Base-by-base conservation (phyloP, 2,888 invertebrate species). In the Plebejus anna region DNA sequence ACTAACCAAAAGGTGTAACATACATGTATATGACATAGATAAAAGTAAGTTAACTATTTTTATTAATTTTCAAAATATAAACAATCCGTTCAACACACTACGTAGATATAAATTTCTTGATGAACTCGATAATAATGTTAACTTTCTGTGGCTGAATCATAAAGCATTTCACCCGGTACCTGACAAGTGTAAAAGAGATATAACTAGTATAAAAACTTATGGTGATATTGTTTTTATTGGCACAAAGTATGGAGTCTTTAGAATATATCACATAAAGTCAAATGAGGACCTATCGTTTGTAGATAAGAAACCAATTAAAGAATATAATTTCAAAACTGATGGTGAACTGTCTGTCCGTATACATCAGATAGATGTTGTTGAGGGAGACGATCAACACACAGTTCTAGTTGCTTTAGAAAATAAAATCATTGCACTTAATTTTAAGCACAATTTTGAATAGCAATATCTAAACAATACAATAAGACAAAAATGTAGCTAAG, bases 391-490 rank as follows among this genome's bases (percentile, higher is more conserved):
- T 0, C 89, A 90, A 0, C 93, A 93, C 76, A 87, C 81, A 0
- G 84, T 93, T 0, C 78, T 91, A 1, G 87, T 91, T 0, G 92
- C 86, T 0, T 91, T 92, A 91, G 91, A 90, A 0, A 89, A 90
- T 76, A 91, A 92, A 80, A 85, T 93, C 11, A 89, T 87, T 0
- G 81, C 89, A 0, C 71, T 93, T 0, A 85, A 85, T n/a, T 91
- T 88, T 47, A 81, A 76, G 0, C 89, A 92, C 77, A 80, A 79
- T 2, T 87, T 86, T 51, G 84, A 85, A 72, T 76, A 81, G 4
- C 81, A 11, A 9, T 28, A 28, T 11, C 28, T 0, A 47, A 47
- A 47, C 47, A 47, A 47, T 47, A 47, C 9, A 47, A 42, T 38
- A 38, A 47, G 47, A 9, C 47, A 9, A 9, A 47, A 47, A 47